Base-by-base conservation (phyloP, 2,113 vertebrate species). In the Pongo pygmaeus region DNA sequence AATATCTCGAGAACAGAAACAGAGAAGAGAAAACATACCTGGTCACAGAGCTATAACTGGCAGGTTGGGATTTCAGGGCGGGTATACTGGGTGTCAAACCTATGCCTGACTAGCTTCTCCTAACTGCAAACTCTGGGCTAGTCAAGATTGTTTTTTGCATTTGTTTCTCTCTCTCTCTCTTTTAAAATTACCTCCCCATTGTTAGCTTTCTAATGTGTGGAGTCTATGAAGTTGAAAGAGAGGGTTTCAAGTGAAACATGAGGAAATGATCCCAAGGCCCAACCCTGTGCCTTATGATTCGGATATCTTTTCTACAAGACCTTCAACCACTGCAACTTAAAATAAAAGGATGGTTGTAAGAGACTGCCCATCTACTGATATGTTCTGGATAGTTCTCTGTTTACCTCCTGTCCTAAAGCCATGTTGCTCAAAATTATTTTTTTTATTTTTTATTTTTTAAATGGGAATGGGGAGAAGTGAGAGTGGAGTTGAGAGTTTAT, bases 401-500 rank as follows among this genome's bases (percentile, higher is more conserved):
- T 50, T 30, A 12, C 14, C 20, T 40, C 43, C 9, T 69, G 6
- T 59, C 38, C 35, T 46, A 40, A 86, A 52, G 55, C 6, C 13
- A 78, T 75, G 46, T 64, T 43, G 67, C 57, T 46, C 35, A 80
- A 75, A 67, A 40, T 40, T 92, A 78, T 32, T 59, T 5, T 67
- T 25, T 83, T 86, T 40, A 23, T 57, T 64, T 64, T 64, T 30
- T 2, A 38, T 38, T 38, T 32, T 52, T 8, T 89, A 13, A 16
- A 25, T 38, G 69, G 13, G 2, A 14, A 13, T 3, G 30, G 18
- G 2, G 27, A 61, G 10, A 17, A 2, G 20, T 35, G 64, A 77
- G 48, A 6, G 23, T 40, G n/a, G 35, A 94, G 86, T 90, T 64
- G 64, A 57, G 64, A 97, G 85, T 96, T 91, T 40, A n/a, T 64